These are phyloP conservation scores for Cheilosia urbana DNA, from an alignment of 2,888 invertebrate species.

Conservation along the genomic window DNA sequence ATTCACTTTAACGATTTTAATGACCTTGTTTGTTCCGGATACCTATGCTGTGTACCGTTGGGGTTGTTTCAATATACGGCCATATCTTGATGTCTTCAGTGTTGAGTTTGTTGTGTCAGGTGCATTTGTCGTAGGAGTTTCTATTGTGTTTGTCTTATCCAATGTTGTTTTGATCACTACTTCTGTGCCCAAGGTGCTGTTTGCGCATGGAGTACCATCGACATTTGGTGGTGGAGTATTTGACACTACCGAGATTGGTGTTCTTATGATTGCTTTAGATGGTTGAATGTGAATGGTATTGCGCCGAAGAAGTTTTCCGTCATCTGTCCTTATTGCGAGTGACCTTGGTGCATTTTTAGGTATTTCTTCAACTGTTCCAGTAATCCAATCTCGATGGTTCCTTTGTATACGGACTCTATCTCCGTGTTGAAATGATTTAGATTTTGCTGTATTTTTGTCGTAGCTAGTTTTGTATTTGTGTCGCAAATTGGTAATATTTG, in stretches of 20 bases:
- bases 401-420: constrained; percentile 52
- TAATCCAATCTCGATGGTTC: constrained; percentile 1
- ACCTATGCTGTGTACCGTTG: not conserved
- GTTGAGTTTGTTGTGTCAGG: not conserved
- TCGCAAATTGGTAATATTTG: constrained; percentile 60
- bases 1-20: too few species aligned
- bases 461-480: constrained; percentile 55
- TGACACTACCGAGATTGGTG: not conserved
- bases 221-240: constrained; percentile 13
- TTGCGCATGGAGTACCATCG: not conserved
- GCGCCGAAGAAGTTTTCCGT: constrained; percentile 55
- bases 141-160: not conserved
- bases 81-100: constrained; percentile 8
- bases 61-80: constrained; percentile 3
- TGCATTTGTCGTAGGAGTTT: not conserved
- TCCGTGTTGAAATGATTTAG: constrained; percentile 40
- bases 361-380: constrained; percentile 46
- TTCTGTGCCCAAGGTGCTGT: not conserved
- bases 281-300: constrained; percentile 64
- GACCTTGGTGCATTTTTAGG: constrained; percentile 44
- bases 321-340: constrained; percentile 51
- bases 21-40: too few species aligned
- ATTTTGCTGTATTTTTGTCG: constrained; percentile 36
- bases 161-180: not conserved
- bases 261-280: constrained; percentile 43